Evolutionary conservation across 2,797 vertebrate genomes (phyloP).

Genomic region (Avahi laniger): DNA sequence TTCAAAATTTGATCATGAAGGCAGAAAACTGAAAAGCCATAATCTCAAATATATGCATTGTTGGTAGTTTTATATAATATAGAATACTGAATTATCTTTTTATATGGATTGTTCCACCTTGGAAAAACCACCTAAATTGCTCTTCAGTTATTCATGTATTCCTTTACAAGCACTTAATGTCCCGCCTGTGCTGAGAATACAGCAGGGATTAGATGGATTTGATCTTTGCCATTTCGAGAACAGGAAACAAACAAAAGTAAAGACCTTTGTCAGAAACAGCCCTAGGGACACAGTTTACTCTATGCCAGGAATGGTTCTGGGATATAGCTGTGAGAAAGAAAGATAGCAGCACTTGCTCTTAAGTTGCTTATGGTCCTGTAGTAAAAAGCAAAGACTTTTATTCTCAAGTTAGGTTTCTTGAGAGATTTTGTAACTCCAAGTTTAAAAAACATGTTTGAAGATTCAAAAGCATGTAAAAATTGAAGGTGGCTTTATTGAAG

Average conservation of each 20-base stretch:
- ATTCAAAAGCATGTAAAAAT: not conserved
- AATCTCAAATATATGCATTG: not conserved
- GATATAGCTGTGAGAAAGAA: not conserved
- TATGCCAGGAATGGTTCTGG: not conserved
- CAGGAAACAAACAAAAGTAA: not conserved
- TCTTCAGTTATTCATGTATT: slow-evolving; percentile 9
- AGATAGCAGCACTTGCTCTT: not conserved
- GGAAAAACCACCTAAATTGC: not conserved
- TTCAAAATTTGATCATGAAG: not conserved
- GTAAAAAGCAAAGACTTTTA: not conserved
- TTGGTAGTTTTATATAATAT: not conserved
- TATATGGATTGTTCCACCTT: not conserved
- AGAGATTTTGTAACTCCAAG: not conserved
- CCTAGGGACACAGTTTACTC: not conserved
- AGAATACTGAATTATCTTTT: not conserved
- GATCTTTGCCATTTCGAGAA: not conserved
- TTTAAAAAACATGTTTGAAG: not conserved
- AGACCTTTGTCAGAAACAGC: not conserved
- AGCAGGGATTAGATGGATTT: not conserved
- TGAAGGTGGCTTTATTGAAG: not conserved
- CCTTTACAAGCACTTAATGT: not conserved
- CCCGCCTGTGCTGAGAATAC: not conserved
- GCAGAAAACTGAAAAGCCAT: not conserved
- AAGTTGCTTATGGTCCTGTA: not conserved
- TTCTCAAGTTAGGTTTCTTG: not conserved